Base-by-base conservation (phyloP, 1,140 invertebrate genomes). In the Macrosteles quadrilineatus region DNA sequence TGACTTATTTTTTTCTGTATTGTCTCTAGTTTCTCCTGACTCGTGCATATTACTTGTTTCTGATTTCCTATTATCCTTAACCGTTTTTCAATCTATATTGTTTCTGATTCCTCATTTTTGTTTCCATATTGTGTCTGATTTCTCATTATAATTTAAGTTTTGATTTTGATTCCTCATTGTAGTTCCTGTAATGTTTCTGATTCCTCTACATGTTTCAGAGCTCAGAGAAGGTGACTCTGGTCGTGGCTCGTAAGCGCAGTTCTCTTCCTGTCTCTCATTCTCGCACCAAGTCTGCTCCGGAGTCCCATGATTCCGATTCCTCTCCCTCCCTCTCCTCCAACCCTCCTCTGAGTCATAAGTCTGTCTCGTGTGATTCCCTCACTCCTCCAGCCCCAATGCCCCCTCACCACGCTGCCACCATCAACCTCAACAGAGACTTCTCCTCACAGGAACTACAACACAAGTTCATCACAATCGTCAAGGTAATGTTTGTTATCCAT, bases 401-500 rank as follows among this genome's bases (percentile, higher is more conserved):
- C 4, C 55, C 55, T 29, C 55, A 59, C 55, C 55, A 59, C 55
- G n/a, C 55, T 4, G 55, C 55, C 9, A 59, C 55, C 55, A 59
- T 59, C 55, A 59, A 59, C 55, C 25, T 59, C 14, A 25, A 59
- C 55, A 14, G 55, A 21, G 55, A 59, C 25, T 59, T 59, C 55
- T 21, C 55, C 2, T 59, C 55, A 6, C 55, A 59, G 25, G 55
- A 59, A 9, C 55, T 59, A 2, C 55, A 59, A 59, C 55, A 59
- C 55, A 59, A 59, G 25, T 59, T 30, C 27, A 30, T 59, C n/a
- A 59, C 55, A 9, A 59, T 59, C 27, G 55, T 59, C 55, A 59
- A 59, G 55, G 55, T 59, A n/a, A 59, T 6, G 4, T 19, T 4
- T 53, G n/a, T n/a, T n/a, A n/a, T n/a, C n/a, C n/a, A n/a, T n/a